phyloP scores from a whole-genome alignment of 2,113 vertebrate genomes.

The Siphamia tubifer region DNA sequence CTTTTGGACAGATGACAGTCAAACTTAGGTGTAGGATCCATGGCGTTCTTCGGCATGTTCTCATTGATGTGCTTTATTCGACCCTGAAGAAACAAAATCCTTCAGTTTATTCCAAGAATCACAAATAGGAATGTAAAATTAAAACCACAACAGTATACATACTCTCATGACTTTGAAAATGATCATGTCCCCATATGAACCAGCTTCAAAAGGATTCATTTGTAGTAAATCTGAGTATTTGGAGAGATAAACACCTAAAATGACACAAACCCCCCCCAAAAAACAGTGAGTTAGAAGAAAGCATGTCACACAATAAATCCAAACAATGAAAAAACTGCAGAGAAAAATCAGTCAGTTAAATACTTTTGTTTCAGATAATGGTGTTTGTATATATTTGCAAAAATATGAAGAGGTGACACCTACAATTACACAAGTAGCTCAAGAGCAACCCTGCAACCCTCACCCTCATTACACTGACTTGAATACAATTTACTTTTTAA shows the following conservation, averaged over 20 bases:
- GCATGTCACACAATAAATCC: neutral
- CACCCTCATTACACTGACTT: neutral
- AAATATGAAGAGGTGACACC: no score
- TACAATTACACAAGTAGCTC: neutral
- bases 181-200: slow-evolving; percentile 87
- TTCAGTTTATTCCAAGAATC: neutral
- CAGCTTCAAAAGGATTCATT: slow-evolving; percentile 90
- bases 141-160: slow-evolving; percentile 29
- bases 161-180: slow-evolving; percentile 98
- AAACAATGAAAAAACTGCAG: neutral
- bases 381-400: no score
- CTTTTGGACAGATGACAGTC: slow-evolving; percentile 94
- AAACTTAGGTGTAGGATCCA: slow-evolving; percentile 90
- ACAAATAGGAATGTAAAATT: neutral
- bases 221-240: slow-evolving; percentile 94
- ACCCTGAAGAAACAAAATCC: slow-evolving; percentile 78
- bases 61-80: slow-evolving; percentile 90
- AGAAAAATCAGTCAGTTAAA: no score
- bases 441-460: no score
- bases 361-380: no score
- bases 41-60: slow-evolving; percentile 82
- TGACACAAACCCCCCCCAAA: no score
- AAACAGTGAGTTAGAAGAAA: neutral
- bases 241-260: slow-evolving; percentile 90
- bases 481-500: neutral